Evolutionary conservation across 2,797 vertebrate species (phyloP).

Genomic region (Sebastes melanostomus): DNA sequence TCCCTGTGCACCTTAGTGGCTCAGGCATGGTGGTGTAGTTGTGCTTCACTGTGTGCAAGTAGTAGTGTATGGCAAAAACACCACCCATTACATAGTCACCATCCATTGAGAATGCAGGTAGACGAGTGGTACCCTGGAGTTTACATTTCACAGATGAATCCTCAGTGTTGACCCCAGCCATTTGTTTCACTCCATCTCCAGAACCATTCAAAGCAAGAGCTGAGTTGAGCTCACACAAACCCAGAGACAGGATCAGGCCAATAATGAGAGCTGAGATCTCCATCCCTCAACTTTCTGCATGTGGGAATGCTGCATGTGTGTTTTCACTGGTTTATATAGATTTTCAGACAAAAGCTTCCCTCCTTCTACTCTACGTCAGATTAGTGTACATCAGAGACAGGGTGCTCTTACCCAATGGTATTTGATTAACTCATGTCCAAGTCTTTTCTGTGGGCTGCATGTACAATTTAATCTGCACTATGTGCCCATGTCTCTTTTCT

Average conservation of each 20-base stretch:
- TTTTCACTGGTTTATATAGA: constrained; percentile 37
- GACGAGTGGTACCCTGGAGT: constrained; percentile 20
- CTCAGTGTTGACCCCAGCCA: not conserved
- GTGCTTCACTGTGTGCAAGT: constrained; percentile 43
- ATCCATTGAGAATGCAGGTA: constrained; percentile 37
- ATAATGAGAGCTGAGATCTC: constrained; percentile 7
- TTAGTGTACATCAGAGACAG: not conserved
- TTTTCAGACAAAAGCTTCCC: not conserved
- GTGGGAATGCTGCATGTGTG: not conserved
- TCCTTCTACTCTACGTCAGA: not conserved
- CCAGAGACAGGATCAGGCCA: constrained; percentile 13
- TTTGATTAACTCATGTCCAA: not conserved
- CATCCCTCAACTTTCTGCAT: constrained; percentile 11
- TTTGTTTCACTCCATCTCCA: not conserved
- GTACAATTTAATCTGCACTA: not conserved
- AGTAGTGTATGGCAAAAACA: constrained; percentile 65
- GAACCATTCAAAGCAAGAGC: not conserved
- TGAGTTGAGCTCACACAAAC: constrained; percentile 18
- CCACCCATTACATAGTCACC: constrained; percentile 63
- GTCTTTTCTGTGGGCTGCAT: not conserved
- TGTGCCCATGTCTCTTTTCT: not conserved
- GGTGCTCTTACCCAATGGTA: not conserved
- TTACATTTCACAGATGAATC: constrained; percentile 12
- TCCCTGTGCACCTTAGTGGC: constrained; percentile 46
- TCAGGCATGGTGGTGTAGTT: constrained; percentile 61